Evolutionary conservation across 2,113 vertebrate genomes (phyloP).

Genomic region (Perognathus longimembris): DNA sequence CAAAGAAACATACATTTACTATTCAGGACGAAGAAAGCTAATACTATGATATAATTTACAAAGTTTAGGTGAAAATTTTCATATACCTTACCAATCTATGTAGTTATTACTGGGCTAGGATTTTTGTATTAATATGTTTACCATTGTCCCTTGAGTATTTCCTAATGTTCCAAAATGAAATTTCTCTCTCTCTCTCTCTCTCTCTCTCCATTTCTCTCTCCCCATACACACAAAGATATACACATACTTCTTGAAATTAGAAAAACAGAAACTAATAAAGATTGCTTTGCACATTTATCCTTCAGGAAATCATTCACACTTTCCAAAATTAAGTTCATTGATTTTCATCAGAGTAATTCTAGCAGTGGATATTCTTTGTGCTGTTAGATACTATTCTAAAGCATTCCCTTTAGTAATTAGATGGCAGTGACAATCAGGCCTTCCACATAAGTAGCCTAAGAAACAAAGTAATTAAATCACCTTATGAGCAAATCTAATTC

Average conservation of each 20-base stretch:
- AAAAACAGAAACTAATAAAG: slow-evolving; percentile 16
- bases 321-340: not conserved
- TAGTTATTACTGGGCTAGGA: not conserved
- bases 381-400: not conserved
- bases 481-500: slow-evolving; percentile 65
- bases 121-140: slow-evolving; percentile 57
- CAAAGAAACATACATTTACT: not conserved
- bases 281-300: slow-evolving; percentile 23
- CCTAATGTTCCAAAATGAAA: slow-evolving; percentile 42
- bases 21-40: slow-evolving; percentile 8
- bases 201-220: too few species aligned
- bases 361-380: not conserved
- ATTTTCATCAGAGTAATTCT: slow-evolving; percentile 13
- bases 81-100: not conserved
- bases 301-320: slow-evolving; percentile 43
- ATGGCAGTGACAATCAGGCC: not conserved
- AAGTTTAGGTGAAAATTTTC: slow-evolving; percentile 42
- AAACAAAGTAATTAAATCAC: slow-evolving; percentile 53
- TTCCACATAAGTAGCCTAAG: not conserved
- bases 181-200: too few species aligned
- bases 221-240: not conserved
- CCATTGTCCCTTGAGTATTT: slow-evolving; percentile 43
- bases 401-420: not conserved
- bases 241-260: not conserved
- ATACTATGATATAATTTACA: not conserved